Evolutionary conservation across 2,113 vertebrate genomes (phyloP).

Genomic region (Probosciger aterrimus): DNA sequence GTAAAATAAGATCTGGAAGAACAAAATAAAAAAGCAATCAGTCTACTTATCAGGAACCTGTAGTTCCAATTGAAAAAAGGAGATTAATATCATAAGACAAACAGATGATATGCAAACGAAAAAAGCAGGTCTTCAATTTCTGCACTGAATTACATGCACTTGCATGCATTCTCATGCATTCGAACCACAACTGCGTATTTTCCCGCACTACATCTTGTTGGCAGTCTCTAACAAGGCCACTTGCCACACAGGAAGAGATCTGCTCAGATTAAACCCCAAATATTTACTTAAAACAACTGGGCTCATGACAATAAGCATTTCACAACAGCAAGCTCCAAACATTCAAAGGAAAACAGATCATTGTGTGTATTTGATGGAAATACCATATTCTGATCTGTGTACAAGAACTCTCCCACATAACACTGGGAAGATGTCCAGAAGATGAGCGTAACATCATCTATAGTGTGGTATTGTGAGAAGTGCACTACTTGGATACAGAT

Average conservation of each 20-base stretch:
- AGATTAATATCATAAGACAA: not conserved
- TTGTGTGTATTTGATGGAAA: not conserved
- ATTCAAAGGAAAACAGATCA: not conserved
- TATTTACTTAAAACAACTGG: constrained; percentile 16
- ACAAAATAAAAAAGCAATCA: not conserved
- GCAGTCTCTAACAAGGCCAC: not conserved
- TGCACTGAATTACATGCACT: not conserved
- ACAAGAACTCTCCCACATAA: not conserved
- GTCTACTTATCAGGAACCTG: not conserved
- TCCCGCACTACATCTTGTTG: not conserved
- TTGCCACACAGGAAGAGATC: not conserved
- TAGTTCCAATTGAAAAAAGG: not conserved
- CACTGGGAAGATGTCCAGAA: not conserved
- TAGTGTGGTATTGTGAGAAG: not conserved
- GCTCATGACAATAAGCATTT: not conserved
- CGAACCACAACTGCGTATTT: not conserved
- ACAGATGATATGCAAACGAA: not conserved
- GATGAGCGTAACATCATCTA: not conserved
- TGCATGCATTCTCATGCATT: not conserved
- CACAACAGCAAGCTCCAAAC: not conserved
- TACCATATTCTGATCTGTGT: not conserved
- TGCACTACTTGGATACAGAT: not conserved
- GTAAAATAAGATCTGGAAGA: not conserved
- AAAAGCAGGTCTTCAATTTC: not conserved
- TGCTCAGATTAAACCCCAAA: not conserved